Percentiles rank a stretch among this genome's conserved stretches.
Conservation (phyloP, 1,140 invertebrate species). For the Habropoda laboriosa region DNA sequence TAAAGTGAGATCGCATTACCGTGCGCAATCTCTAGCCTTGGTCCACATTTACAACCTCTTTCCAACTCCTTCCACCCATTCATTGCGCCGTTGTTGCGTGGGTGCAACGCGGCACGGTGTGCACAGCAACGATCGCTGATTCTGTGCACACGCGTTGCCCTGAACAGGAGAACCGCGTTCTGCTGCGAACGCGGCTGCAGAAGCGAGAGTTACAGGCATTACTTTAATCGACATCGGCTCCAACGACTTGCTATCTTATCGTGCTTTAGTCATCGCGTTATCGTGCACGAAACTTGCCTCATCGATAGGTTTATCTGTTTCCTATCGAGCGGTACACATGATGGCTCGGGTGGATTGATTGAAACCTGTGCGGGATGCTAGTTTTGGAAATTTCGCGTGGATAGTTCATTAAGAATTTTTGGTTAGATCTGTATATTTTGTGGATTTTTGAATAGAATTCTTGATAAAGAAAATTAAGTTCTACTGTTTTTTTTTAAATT, state of each 20-base stretch:
- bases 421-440: too few species aligned
- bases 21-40: conserved; percentile 70
- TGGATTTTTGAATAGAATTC: too few species aligned
- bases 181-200: neutral
- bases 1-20: conserved; percentile 60
- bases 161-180: neutral
- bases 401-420: too few species aligned
- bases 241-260: conserved; percentile 3
- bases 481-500: too few species aligned
- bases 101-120: conserved; percentile 12
- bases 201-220: neutral
- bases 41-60: conserved; percentile 69
- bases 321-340: neutral
- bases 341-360: neutral
- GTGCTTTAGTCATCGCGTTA: neutral
- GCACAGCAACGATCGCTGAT: conserved; percentile 9
- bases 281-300: neutral
- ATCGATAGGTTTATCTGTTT: neutral
- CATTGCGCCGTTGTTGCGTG: conserved; percentile 32
- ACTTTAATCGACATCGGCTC: conserved; percentile 11
- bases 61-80: conserved; percentile 32
- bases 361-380: neutral
- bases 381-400: neutral
- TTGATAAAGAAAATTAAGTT: too few species aligned
- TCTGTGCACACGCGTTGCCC: neutral